Evolutionary conservation across 1,140 invertebrate species (phyloP), one percentile per base, ranked within the genome.

Genomic region (Drepana arcuata): DNA sequence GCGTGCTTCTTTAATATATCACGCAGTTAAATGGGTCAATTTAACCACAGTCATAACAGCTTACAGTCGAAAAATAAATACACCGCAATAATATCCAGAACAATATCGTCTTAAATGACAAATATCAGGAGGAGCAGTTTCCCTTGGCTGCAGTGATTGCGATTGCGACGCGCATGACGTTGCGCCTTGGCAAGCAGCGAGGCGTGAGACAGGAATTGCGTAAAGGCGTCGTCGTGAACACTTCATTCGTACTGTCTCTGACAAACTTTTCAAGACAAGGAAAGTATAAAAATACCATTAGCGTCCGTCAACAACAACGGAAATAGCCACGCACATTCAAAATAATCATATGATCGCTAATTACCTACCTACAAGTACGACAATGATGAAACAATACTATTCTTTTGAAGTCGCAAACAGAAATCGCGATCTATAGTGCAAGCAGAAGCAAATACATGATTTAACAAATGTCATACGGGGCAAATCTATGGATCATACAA

Each of bases 211-310:
- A 67, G 55, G 57, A 69, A 70, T 72, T 74, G 68, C 72, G 72
- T 71, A 78, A 78, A 78, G 64, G 60, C 67, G 66, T 70, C 67
- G 66, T 70, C 64, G 62, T 66, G 62, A 65, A 58, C 53, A 68
- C 46, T 66, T 68, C 60, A 66, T 63, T 52, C 52, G 43, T 58
- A 56, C 47, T 51, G 50, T 60, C 50, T 65, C 52, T 47, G 41
- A 52, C 45, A 63, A 69, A 46, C 62, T 61, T 68, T 64, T 10
- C 48, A 53, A 41, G 51, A 64, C 57, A 62, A 54, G 54, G 52
- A 68, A 70, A 74, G 53, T 60, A 67, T 56, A 58, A 42, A 65
- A 70, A 69, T 67, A 67, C 65, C 53, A 66, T 64, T 64, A 67
- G 42, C 46, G 43, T 66, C 61, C 36, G 47, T 72, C 67, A 64